Evolutionary conservation across 2,888 invertebrate genomes (phyloP).

Genomic region (Xestobium rufovillosum): DNA sequence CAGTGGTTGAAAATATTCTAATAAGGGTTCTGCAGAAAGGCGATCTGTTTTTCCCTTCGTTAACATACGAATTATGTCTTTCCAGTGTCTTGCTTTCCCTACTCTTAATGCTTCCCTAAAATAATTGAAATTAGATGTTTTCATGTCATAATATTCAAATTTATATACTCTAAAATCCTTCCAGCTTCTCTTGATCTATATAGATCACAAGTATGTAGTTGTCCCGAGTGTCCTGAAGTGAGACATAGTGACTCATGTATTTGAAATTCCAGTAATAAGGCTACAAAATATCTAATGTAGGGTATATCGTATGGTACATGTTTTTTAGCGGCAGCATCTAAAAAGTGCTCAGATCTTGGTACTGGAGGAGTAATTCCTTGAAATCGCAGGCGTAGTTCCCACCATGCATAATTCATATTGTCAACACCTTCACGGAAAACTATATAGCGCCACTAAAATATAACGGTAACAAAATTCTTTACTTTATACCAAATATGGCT

Average conservation of each 20-base stretch:
- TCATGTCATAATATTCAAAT: slow-evolving; percentile 5
- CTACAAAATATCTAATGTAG: slow-evolving; percentile 72
- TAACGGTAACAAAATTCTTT: slow-evolving; percentile 15
- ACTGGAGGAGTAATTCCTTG: slow-evolving; percentile 70
- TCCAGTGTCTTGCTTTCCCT: slow-evolving; percentile 60
- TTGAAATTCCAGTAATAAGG: slow-evolving; percentile 78
- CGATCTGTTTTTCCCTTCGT: slow-evolving; percentile 63
- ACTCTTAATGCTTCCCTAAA: slow-evolving; percentile 60
- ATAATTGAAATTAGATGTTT: slow-evolving; percentile 18
- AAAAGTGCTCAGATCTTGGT: slow-evolving; percentile 62
- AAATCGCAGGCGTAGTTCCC: slow-evolving; percentile 63
- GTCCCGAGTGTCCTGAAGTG: slow-evolving; percentile 63
- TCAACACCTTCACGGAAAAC: slow-evolving; percentile 67
- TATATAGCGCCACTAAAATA: slow-evolving; percentile 73
- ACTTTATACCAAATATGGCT: background rate
- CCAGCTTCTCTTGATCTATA: slow-evolving; percentile 76
- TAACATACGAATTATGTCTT: slow-evolving; percentile 64
- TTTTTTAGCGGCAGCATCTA: slow-evolving; percentile 78
- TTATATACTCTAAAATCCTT: slow-evolving; percentile 56
- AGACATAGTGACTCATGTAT: slow-evolving; percentile 70
- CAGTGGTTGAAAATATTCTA: slow-evolving; percentile 77
- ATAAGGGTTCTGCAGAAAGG: slow-evolving; percentile 67
- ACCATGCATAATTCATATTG: slow-evolving; percentile 68
- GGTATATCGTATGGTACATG: slow-evolving; percentile 71
- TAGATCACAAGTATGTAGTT: slow-evolving; percentile 74